Conservation (phyloP, 2,113 vertebrate genomes). For the Dendrocopos noguchii region DNA sequence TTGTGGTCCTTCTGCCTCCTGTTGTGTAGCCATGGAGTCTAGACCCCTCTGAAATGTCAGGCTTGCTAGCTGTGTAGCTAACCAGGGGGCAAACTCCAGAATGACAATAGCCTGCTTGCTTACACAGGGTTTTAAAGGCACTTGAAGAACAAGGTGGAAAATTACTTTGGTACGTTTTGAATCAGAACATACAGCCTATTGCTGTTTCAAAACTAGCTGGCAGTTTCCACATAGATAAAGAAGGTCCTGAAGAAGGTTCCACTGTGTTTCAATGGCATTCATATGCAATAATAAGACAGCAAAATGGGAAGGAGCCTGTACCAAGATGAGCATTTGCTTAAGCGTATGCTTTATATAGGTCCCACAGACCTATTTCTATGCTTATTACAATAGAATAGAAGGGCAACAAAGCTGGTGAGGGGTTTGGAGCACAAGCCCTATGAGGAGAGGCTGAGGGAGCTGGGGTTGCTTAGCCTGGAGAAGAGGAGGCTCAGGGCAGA, state of each 20-base stretch:
- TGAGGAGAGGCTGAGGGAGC: too few relatives aligned
- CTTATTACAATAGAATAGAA: neutral
- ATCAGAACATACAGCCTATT: neutral
- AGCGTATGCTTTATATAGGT: neutral
- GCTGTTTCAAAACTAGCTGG: neutral
- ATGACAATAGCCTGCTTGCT: neutral
- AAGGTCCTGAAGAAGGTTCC: neutral
- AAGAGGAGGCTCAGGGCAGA: too few relatives aligned
- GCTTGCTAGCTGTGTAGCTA: neutral
- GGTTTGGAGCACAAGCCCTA: too few relatives aligned
- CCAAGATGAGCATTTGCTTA: neutral
- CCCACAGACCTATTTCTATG: neutral
- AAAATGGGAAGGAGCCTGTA: neutral
- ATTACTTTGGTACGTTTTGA: neutral
- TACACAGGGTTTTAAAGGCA: neutral
- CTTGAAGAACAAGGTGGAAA: neutral
- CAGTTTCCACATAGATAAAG: neutral
- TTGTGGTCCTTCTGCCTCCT: neutral
- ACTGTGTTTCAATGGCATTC: neutral
- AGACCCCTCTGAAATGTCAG: neutral
- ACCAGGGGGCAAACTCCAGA: neutral
- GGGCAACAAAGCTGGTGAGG: too few relatives aligned
- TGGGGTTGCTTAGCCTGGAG: too few relatives aligned
- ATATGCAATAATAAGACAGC: neutral
- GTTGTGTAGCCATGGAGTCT: neutral